These are phyloP conservation scores for Oryzaephilus surinamensis DNA, from an alignment of 1,140 invertebrate species.

Conservation along the genomic window DNA sequence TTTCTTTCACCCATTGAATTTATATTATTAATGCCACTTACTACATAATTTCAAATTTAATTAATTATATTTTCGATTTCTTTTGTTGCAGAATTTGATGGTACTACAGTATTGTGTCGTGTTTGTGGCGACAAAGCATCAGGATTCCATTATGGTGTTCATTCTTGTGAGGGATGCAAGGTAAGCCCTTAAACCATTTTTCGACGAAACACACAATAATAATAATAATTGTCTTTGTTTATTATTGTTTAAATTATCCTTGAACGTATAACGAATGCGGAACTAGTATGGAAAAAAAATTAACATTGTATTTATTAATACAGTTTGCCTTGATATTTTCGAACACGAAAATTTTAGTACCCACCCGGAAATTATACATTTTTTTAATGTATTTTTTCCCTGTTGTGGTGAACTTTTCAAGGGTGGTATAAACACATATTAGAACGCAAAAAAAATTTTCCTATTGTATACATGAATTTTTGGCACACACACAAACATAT, in stretches of 20 bases:
- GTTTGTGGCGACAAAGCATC: slow-evolving; percentile 98
- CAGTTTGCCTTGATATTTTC: too few species aligned
- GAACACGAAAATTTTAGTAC: too few species aligned
- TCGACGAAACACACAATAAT: too few species aligned
- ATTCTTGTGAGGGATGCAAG: slow-evolving; percentile 99
- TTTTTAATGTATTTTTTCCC: too few species aligned
- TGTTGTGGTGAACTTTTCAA: too few species aligned
- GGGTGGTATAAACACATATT: neutral
- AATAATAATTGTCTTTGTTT: slow-evolving; percentile 5
- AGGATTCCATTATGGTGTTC: slow-evolving; percentile 98
- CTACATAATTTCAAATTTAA: neutral
- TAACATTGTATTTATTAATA: too few species aligned
- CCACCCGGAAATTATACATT: too few species aligned
- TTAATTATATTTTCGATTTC: slow-evolving; percentile 13
- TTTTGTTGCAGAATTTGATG: slow-evolving; percentile 91
- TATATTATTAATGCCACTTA: too few species aligned
- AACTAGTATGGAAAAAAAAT: too few species aligned
- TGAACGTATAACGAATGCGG: neutral
- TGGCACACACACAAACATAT: too few species aligned
- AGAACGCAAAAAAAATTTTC: neutral
- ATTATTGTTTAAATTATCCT: slow-evolving; percentile 5
- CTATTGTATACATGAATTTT: too few species aligned
- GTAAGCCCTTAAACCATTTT: slow-evolving; percentile 56
- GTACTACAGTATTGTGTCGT: slow-evolving; percentile 91
- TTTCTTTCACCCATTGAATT: too few species aligned